Conservation (phyloP, 2,113 vertebrate species). For the Dryoscopus gambensis region DNA sequence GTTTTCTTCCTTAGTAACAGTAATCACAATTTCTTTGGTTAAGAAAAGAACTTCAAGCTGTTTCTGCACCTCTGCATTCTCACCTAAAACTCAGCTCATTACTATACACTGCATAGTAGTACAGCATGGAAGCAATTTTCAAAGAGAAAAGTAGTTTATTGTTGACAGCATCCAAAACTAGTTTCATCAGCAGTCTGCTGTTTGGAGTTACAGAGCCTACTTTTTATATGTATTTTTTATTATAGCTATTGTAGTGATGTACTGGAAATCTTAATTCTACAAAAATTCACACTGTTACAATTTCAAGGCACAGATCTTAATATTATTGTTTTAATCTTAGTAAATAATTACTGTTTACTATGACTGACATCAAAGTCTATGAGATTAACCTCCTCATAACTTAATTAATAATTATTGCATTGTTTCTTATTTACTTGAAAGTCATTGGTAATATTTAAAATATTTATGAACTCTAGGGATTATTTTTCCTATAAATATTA, state of each 20-base stretch:
- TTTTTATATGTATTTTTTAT: no score
- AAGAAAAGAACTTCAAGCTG: neutral
- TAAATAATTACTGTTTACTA: neutral
- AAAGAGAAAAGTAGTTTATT: neutral
- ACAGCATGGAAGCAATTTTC: neutral
- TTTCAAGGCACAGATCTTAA: neutral
- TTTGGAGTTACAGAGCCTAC: neutral
- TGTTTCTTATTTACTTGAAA: neutral
- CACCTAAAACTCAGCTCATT: neutral
- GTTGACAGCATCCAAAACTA: neutral
- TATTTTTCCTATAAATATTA: neutral
- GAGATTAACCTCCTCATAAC: neutral
- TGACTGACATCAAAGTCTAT: neutral
- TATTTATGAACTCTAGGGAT: neutral
- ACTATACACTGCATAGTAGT: neutral
- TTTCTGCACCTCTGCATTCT: neutral
- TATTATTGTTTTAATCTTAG: neutral
- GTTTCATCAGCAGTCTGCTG: neutral
- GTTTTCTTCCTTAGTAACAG: neutral
- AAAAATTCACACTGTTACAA: neutral
- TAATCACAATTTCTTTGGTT: neutral
- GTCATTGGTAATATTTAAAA: neutral
- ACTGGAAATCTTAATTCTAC: neutral
- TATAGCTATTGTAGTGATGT: neutral
- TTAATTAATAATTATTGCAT: neutral